Evolutionary conservation across 2,797 vertebrate genomes (phyloP).

Genomic region (Cetoscarus ocellatus): DNA sequence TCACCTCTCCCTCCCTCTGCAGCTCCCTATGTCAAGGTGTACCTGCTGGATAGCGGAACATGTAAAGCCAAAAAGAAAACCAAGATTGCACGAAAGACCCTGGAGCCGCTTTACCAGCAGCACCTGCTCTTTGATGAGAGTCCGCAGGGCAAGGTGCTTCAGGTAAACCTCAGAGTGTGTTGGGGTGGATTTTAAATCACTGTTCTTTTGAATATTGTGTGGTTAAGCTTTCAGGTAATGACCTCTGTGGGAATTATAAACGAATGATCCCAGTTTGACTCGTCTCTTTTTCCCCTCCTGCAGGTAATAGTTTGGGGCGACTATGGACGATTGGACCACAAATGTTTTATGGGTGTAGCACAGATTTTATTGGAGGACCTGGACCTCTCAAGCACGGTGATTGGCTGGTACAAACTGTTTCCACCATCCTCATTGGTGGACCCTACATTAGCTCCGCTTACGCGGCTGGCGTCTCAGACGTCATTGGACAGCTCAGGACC

Average conservation of each 20-base stretch:
- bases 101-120: conserved; percentile 98
- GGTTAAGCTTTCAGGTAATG: no score
- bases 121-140: conserved; percentile 96
- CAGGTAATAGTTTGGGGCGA: conserved; percentile 99
- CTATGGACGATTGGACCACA: conserved; percentile 99
- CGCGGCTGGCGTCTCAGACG: conserved; percentile 96
- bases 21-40: conserved; percentile 99
- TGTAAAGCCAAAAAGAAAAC: conserved; percentile 99
- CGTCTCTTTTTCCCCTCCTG: neutral
- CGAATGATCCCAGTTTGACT: no score
- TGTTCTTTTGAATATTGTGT: no score
- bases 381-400: conserved; percentile 98
- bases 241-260: no score
- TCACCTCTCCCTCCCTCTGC: conserved; percentile 31
- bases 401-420: conserved; percentile 99
- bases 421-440: conserved; percentile 98
- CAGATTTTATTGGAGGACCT: conserved; percentile 98
- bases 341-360: conserved; percentile 99
- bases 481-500: conserved; percentile 98
- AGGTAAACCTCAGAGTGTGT: conserved; percentile 84
- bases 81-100: conserved; percentile 99
- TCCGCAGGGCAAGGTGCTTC: conserved; percentile 97
- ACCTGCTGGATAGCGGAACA: conserved; percentile 95
- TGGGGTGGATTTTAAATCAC: no score
- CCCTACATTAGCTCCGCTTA: conserved; percentile 96